Evolutionary conservation across 1,140 invertebrate genomes (phyloP), one percentile per base, ranked within the genome.

Genomic region (Cyclargus thomasi): DNA sequence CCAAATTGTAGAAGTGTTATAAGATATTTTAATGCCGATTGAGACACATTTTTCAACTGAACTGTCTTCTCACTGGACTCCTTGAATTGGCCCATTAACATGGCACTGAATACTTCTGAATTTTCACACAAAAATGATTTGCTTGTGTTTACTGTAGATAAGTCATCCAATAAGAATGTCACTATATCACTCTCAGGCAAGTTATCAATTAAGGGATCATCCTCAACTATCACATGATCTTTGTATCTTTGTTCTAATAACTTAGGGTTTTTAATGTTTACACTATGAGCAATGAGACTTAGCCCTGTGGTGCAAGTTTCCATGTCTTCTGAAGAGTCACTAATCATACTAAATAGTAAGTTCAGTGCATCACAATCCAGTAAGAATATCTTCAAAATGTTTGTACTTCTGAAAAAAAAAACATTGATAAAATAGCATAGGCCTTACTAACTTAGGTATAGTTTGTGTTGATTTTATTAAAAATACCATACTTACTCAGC

Each of bases 51-150:
- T 73, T 88, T 90, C 1, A 94, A 68, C 14, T 85, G 81, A 0
- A 94, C 91, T 66, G 84, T 84, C 53, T 89, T 90, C 75, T 94
- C 92, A 10, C 85, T 84, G 0, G 93, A 93, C 77, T 95, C 94
- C 35, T 91, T 93, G 76, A 95, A 95, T 21, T 90, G 86, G 1
- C 94, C 94, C 69, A 92, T 91, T 1, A 95, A 83, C 92, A 95
- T 93, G 0, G 92, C 92, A 16, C 90, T 92, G 70, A 95, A 95
- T 39, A 92, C 92, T 65, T 94, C 93, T 0, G 94, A 94, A 70
- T 92, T 91, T 68, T 93, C 86, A 69, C 92, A 93, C 5, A 95
- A 75, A 35, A 92, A 92, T n/a, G 91, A 76, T 65, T 92, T 91
- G 72, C 93, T 93, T 0, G 94, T 92, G 22, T 90, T 85, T 0